Base-by-base conservation (phyloP, 2,113 vertebrate genomes). In the Oplegnathus fasciatus region DNA sequence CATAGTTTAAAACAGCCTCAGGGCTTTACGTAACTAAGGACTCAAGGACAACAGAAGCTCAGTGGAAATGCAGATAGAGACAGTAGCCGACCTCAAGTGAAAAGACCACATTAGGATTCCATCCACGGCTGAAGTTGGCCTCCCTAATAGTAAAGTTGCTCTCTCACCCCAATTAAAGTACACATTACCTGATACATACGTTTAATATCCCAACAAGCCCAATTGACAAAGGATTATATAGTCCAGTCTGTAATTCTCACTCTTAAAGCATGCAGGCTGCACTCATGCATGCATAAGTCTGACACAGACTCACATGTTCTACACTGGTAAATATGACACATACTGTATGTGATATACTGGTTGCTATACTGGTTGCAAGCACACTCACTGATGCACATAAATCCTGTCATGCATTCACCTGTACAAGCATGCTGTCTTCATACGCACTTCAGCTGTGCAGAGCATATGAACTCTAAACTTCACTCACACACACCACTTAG, bases 71-170 rank as follows among this genome's bases (percentile, higher is more conserved):
- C 65, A 80, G 76, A 73, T 9, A 46, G 46, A 18, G 44, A 80
- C 40, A 71, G 28, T 10, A 64, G 48, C 37, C 9, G 57, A 81
- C 79, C 65, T 71, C 50, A 34, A 66, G 79, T 69, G 34, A 78
- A 80, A 74, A 80, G 40, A 74, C 44, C 26, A 24, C 42, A 83
- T 88, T 90, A 73, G 76, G 24, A 91, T 90, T 84, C 82, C 15
- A 62, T n/a, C 15, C 71, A 64, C 15, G 9, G 24, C 10, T 67
- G 40, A 80, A 62, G 32, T 22, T 52, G 48, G 40, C 50, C 68
- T 68, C 15, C 28, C 44, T 71, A 64, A 75, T 65, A 42, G 52
- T 81, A 46, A 78, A 74, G 73, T 66, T 70, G 69, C 62, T 74
- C 34, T 57, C 11, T 74, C 58, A 42, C 54, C n/a, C 9, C 48